Conservation (phyloP, 1,140 invertebrate genomes). For the Drosophila nigrodunni region DNA sequence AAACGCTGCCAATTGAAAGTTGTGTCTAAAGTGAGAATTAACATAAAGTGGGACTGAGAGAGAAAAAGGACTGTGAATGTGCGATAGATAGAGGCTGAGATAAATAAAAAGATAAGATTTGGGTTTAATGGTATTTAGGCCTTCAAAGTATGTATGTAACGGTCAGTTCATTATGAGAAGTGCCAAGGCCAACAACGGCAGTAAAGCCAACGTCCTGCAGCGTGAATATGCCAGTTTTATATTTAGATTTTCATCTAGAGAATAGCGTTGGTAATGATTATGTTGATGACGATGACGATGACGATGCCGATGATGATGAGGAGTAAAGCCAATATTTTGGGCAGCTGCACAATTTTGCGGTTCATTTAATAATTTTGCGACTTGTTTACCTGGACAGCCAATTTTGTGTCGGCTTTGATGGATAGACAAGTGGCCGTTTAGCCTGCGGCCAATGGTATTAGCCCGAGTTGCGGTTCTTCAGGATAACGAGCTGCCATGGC, state of each 20-base stretch:
- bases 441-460: constrained; percentile 72
- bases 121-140: constrained; percentile 42
- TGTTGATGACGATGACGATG: too few relatives aligned
- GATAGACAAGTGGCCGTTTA: constrained; percentile 46
- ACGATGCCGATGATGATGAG: not conserved
- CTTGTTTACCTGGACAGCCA: constrained; percentile 69
- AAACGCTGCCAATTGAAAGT: constrained; percentile 56
- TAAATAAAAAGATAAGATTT: constrained; percentile 38
- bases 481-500: constrained; percentile 78
- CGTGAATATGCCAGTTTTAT: constrained; percentile 66
- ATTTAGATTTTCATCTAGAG: constrained; percentile 61
- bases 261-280: not conserved
- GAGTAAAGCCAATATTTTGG: constrained; percentile 21
- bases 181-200: constrained; percentile 42
- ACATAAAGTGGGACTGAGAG: constrained; percentile 8
- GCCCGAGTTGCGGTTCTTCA: constrained; percentile 42
- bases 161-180: constrained; percentile 16
- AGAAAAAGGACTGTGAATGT: constrained; percentile 1
- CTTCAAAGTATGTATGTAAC: constrained; percentile 45
- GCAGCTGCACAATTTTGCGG: constrained; percentile 79
- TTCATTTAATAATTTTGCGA: constrained; percentile 81
- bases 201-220: constrained; percentile 34
- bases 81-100: too few relatives aligned
- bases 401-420: constrained; percentile 47
- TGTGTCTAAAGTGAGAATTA: constrained; percentile 44